These are phyloP conservation scores for Drosophila macrospina DNA, from an alignment of 2,888 invertebrate species.

Conservation along the genomic window DNA sequence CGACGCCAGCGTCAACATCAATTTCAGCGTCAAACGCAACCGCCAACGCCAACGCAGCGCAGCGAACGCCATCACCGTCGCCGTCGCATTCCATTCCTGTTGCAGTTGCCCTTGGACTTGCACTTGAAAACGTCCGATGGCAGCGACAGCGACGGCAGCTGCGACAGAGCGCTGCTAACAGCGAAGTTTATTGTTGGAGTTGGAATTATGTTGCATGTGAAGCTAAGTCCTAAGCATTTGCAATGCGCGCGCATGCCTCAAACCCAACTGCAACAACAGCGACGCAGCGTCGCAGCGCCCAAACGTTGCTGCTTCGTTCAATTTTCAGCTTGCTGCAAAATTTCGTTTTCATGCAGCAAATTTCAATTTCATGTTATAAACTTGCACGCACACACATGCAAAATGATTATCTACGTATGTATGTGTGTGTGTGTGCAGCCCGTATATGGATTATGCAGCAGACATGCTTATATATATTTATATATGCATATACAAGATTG, in stretches of 20 bases:
- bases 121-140: slow-evolving; percentile 76
- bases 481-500: slow-evolving; percentile 11
- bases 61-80: slow-evolving; percentile 9
- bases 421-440: slow-evolving; percentile 8
- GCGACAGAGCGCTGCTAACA: slow-evolving; percentile 14
- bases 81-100: slow-evolving; percentile 58
- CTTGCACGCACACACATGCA: slow-evolving; percentile 37
- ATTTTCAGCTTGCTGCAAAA: slow-evolving; percentile 73
- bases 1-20: slow-evolving; percentile 1
- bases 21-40: slow-evolving; percentile 21
- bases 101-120: slow-evolving; percentile 83
- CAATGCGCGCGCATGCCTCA: slow-evolving; percentile 70
- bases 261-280: slow-evolving; percentile 42
- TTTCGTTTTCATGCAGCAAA: slow-evolving; percentile 81
- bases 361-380: slow-evolving; percentile 80
- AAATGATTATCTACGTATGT: slow-evolving; percentile 16
- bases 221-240: slow-evolving; percentile 35
- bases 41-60: slow-evolving; percentile 16
- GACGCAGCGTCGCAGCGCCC: slow-evolving; percentile 15
- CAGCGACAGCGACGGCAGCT: slow-evolving; percentile 18
- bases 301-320: slow-evolving; percentile 46
- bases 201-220: slow-evolving; percentile 55
- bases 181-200: slow-evolving; percentile 46
- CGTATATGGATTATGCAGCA: slow-evolving; percentile 6
- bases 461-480: slow-evolving; percentile 11